A percentile compares a stretch with the other conserved stretches of the same genome.
These are phyloP conservation scores for Oryzaephilus surinamensis DNA, from an alignment of 1,140 invertebrate genomes.

Conservation along the genomic window DNA sequence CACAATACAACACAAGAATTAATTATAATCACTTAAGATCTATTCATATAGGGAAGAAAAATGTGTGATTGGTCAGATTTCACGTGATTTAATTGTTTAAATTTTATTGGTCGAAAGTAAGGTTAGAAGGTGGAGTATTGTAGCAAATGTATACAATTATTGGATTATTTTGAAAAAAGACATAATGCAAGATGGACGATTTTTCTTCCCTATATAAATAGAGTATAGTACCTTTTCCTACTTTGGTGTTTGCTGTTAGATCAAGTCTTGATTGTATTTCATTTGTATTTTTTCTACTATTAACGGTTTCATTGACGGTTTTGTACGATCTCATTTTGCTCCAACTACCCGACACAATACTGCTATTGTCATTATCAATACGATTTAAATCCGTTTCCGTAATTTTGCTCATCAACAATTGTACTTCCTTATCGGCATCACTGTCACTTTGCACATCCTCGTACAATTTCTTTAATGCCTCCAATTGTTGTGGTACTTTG, in stretches of 20 bases:
- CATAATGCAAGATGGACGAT: too few species aligned
- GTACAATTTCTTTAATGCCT: conserved; percentile 34
- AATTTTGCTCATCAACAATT: conserved; percentile 31
- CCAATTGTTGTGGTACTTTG: conserved; percentile 24
- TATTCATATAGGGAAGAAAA: too few species aligned
- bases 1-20: too few species aligned
- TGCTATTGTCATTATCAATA: conserved; percentile 22
- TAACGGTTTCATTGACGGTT: conserved; percentile 20
- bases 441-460: conserved; percentile 33
- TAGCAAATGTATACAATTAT: too few species aligned
- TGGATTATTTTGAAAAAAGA: too few species aligned
- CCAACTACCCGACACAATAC: conserved; percentile 35
- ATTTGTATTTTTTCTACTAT: conserved; percentile 10
- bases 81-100: too few species aligned
- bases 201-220: too few species aligned
- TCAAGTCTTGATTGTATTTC: conserved; percentile 11
- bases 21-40: too few species aligned
- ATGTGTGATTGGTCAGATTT: too few species aligned
- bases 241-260: conserved; percentile 21
- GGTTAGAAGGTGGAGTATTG: too few species aligned
- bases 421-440: conserved; percentile 38
- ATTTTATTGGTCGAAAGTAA: too few species aligned
- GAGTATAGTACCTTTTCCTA: conserved; percentile 34
- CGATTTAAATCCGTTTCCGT: conserved; percentile 6
- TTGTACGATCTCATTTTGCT: conserved; percentile 31